Percentiles rank a stretch among this genome's conserved stretches.
Evolutionary conservation across 1,140 invertebrate genomes (phyloP).

Genomic region (Ditylenchus dipsaci): DNA sequence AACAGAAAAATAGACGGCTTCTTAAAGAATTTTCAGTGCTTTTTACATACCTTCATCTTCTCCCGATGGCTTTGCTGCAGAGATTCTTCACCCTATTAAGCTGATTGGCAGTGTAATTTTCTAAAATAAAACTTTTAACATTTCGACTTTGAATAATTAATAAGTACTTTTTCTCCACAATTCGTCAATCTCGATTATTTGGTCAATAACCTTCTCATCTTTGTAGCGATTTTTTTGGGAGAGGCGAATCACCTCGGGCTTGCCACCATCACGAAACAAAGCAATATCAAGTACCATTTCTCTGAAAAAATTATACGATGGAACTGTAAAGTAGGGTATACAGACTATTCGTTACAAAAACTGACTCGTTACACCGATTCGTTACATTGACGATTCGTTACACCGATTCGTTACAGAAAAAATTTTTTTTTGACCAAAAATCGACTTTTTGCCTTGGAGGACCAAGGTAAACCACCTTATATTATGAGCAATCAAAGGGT

Average conservation of each 20-base stretch:
- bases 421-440: too few species aligned
- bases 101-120: slow-evolving; percentile 67
- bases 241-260: slow-evolving; percentile 81
- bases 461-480: too few species aligned
- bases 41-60: slow-evolving; percentile 78
- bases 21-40: neutral
- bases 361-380: too few species aligned
- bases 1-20: slow-evolving; percentile 14
- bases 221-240: slow-evolving; percentile 89
- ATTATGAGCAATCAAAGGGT: too few species aligned
- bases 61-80: slow-evolving; percentile 94
- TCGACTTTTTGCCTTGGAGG: too few species aligned
- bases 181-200: slow-evolving; percentile 79
- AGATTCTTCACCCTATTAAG: slow-evolving; percentile 92
- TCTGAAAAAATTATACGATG: too few species aligned
- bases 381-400: too few species aligned
- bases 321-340: too few species aligned
- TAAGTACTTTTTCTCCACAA: slow-evolving; percentile 76
- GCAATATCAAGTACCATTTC: slow-evolving; percentile 97
- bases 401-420: too few species aligned
- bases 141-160: slow-evolving; percentile 16
- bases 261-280: slow-evolving; percentile 82
- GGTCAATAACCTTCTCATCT: slow-evolving; percentile 82
- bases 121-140: slow-evolving; percentile 22
- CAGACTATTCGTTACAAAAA: too few species aligned